Evolutionary conservation across 35 echinoderm and acorn worm species (phyloP).

Genomic region (Antedon bifida): DNA sequence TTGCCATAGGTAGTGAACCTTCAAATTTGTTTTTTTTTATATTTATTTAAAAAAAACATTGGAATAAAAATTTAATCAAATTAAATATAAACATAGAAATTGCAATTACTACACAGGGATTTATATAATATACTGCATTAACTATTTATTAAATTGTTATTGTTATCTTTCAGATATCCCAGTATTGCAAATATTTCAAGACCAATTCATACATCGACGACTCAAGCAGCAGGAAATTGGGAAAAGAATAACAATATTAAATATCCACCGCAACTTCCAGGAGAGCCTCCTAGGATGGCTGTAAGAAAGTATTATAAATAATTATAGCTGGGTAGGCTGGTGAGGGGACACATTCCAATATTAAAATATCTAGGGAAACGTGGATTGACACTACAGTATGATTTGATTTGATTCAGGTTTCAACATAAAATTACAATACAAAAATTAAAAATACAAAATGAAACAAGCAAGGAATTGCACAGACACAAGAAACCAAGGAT

Average conservation of each 20-base stretch:
- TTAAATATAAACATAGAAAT: neutral
- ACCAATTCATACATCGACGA: neutral
- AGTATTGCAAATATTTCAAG: neutral
- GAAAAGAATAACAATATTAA: conserved; percentile 41
- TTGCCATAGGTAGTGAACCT: neutral
- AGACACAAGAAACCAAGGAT: too few species aligned
- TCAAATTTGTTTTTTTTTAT: too few species aligned
- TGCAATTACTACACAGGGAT: neutral
- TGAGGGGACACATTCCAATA: neutral
- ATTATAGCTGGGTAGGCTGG: neutral
- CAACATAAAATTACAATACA: too few species aligned
- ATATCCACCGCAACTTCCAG: conserved; percentile 73
- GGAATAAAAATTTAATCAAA: neutral
- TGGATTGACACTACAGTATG: too few species aligned
- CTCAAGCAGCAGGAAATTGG: conserved; percentile 2
- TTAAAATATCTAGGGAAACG: neutral
- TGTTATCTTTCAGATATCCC: neutral
- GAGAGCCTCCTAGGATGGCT: conserved; percentile 49
- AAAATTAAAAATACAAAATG: too few species aligned
- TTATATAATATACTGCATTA: neutral
- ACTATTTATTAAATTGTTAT: neutral
- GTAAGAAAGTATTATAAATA: conserved; percentile 24
- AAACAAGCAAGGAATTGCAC: too few species aligned
- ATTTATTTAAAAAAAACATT: too few species aligned
- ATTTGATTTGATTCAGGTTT: too few species aligned